These are phyloP conservation scores for Macrobrachium nipponense DNA, from an alignment of 1,140 invertebrate species.

Conservation along the genomic window DNA sequence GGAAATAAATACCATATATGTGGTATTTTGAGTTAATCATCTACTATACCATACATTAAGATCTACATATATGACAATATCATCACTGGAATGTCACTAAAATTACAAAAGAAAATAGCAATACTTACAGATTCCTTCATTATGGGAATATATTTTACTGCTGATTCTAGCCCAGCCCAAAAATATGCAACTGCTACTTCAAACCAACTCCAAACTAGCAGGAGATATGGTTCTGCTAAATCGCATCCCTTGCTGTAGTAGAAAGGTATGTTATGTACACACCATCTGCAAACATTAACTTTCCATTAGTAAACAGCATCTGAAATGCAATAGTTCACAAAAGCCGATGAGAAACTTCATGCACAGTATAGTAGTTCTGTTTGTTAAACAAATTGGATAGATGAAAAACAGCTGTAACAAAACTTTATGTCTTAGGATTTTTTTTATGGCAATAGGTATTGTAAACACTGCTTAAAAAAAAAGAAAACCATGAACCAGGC, in stretches of 20 bases:
- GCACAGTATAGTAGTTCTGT: too few species aligned
- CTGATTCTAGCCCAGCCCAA: constrained; percentile 18
- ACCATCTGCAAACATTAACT: constrained; percentile 36
- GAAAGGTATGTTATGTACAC: constrained; percentile 35
- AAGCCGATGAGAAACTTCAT: too few species aligned
- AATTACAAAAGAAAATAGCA: not conserved
- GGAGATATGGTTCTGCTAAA: constrained; percentile 42
- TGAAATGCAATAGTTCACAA: not conserved
- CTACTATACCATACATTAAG: not conserved
- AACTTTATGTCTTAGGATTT: too few species aligned
- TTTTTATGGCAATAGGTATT: too few species aligned
- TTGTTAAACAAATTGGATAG: too few species aligned
- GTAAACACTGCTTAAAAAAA: too few species aligned
- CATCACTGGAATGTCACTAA: not conserved
- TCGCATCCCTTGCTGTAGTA: constrained; percentile 48
- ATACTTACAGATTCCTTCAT: constrained; percentile 37
- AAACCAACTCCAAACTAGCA: constrained; percentile 31
- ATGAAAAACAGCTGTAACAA: too few species aligned
- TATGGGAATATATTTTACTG: constrained; percentile 33
- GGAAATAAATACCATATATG: too few species aligned
- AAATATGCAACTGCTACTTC: constrained; percentile 7
- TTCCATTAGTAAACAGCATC: not conserved
- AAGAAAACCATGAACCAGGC: too few species aligned
- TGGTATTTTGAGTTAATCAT: too few species aligned
- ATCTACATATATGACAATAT: not conserved